These are phyloP conservation scores for Pyrochroa serraticornis DNA, from an alignment of 2,888 invertebrate genomes.

Conservation along the genomic window DNA sequence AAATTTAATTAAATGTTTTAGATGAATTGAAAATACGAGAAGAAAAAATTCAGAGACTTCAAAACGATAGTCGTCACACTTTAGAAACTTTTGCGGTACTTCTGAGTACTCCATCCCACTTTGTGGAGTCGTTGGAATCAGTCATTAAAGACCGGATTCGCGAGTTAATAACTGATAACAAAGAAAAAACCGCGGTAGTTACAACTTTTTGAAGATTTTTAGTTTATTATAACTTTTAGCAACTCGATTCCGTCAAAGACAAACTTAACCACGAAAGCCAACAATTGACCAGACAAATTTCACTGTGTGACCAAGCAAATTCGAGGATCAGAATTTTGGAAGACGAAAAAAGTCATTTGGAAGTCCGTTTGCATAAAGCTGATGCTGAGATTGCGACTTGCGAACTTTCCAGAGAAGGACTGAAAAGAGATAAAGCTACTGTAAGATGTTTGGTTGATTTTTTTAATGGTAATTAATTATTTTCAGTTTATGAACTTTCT, in stretches of 20 bases:
- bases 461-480: constrained; percentile 1
- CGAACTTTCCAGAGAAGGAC: constrained; percentile 73
- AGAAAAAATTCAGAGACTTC: constrained; percentile 70
- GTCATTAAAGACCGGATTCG: constrained; percentile 80
- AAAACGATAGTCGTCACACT: constrained; percentile 71
- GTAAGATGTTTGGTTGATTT: constrained; percentile 58
- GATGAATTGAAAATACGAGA: constrained; percentile 74
- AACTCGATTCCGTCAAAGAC: constrained; percentile 77
- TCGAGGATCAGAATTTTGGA: constrained; percentile 72
- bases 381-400: constrained; percentile 79
- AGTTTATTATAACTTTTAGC: constrained; percentile 59
- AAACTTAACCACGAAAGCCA: constrained; percentile 75
- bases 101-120: constrained; percentile 72
- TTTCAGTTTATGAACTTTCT: constrained; percentile 80
- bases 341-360: constrained; percentile 75
- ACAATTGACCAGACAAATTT: constrained; percentile 72
- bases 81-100: constrained; percentile 75
- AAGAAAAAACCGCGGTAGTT: constrained; percentile 75
- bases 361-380: constrained; percentile 76
- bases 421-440: constrained; percentile 78
- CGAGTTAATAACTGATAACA: constrained; percentile 77
- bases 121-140: constrained; percentile 78
- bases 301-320: constrained; percentile 69
- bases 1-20: constrained; percentile 47
- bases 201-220: background rate